phyloP scores from a whole-genome alignment of 2,888 invertebrate species.

The Tortrix viridana region DNA sequence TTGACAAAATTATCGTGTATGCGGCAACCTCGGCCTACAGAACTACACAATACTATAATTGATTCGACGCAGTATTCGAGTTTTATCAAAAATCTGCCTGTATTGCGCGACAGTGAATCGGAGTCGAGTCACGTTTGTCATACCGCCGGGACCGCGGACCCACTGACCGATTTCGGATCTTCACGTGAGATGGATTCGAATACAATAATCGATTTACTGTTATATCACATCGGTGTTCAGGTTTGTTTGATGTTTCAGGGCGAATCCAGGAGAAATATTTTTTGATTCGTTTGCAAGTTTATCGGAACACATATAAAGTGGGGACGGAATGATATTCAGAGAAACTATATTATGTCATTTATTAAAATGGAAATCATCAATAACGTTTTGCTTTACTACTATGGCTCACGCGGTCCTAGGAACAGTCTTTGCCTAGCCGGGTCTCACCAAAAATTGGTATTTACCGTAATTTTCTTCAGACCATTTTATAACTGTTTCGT shows the following conservation, averaged over 20 bases:
- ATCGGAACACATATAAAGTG: background rate
- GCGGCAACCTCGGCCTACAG: no score
- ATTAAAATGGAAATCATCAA: no score
- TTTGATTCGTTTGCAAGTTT: background rate
- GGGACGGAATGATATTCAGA: background rate
- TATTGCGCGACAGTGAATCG: constrained; percentile 43
- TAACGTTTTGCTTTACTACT: no score
- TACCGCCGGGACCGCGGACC: constrained; percentile 57
- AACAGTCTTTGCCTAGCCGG: no score
- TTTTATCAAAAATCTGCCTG: constrained; percentile 30
- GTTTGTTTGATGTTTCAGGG: constrained; percentile 13
- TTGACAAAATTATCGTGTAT: no score
- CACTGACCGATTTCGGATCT: constrained; percentile 68
- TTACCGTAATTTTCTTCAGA: no score
- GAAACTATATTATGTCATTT: background rate
- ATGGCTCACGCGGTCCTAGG: no score
- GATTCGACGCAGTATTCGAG: constrained; percentile 25
- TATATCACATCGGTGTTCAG: constrained; percentile 25
- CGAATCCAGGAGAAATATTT: background rate
- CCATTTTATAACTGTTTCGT: no score
- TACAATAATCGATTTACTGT: constrained; percentile 71
- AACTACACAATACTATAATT: constrained; percentile 14
- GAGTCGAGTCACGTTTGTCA: constrained; percentile 68
- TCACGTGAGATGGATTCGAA: constrained; percentile 71
- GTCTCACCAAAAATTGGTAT: no score